Evolutionary conservation across 2,113 vertebrate species (phyloP), one percentile per base, ranked within the genome.

Genomic region (Cynopterus brachyotis): DNA sequence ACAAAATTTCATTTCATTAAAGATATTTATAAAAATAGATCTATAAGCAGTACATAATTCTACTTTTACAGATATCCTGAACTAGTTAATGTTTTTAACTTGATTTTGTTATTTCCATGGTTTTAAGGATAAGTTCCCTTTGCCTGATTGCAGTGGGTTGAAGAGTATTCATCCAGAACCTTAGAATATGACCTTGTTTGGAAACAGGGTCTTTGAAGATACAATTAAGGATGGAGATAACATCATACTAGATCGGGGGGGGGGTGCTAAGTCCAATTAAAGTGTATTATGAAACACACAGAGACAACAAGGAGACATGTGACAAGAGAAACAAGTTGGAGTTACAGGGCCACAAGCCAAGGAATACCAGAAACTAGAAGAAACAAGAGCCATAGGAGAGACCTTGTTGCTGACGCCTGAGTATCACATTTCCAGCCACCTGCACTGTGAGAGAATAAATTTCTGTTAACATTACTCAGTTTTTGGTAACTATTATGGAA

Each of bases 1-100:
- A 79, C 22, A 84, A 91, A 75, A 88, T 73, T 64, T 78, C 30
- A 78, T 66, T 88, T 79, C 37, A 96, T 57, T 92, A 80, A 57
- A 1, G 0, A 59, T 24, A 30, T 30, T 32, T 22, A n/a, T 37
- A 72, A 76, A 37, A 66, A 79, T 6, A 81, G 20, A 45, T 59
- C 50, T 91, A 59, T 17, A 70, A 91, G 64, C 59, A 81, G 50
- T 91, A 81, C 28, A 70, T 47, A 15, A 6, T 19, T 78, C 4
- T 50, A 70, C 35, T 60, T 81, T 91, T 89, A 57, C 1, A 0
- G 28, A 32, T 69, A 69, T 64, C 80, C 53, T 64, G 30, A 89
- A 37, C 13, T 62, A 89, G 28, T 47, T 69, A 69, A 90, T 76
- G 24, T 16, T 89, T 42, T 76, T 66, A 76, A 17, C 22, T 93